Conservation (phyloP, 2,113 vertebrate species). For the Oncorhynchus clarkii region DNA sequence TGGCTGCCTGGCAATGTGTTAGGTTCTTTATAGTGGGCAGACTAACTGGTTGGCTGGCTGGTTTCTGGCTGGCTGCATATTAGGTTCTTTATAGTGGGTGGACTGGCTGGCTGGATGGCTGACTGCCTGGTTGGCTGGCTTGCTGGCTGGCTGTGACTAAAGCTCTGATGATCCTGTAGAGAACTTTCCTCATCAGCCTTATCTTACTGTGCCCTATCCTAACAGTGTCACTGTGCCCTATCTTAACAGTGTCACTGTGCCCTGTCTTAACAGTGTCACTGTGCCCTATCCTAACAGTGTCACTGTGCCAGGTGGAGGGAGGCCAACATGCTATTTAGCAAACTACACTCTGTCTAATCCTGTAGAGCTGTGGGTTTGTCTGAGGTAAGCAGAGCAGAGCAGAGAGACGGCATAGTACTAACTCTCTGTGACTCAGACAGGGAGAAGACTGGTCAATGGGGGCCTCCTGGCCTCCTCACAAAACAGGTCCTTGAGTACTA, state of each 20-base stretch:
- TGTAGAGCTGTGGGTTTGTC: conserved; percentile 34
- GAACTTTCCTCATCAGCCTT: conserved; percentile 34
- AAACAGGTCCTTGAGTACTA: not conserved
- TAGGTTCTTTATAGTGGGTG: too few species aligned
- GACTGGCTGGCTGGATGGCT: not conserved
- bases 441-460: too few species aligned
- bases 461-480: not conserved
- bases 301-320: conserved; percentile 33
- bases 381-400: conserved; percentile 31
- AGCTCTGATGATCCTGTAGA: conserved; percentile 10
- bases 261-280: conserved; percentile 16
- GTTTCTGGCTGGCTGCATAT: too few species aligned
- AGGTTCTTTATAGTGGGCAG: too few species aligned
- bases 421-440: conserved; percentile 9
- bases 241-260: conserved; percentile 20
- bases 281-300: conserved; percentile 14
- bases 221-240: conserved; percentile 10
- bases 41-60: too few species aligned
- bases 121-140: too few species aligned
- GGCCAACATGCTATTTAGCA: conserved; percentile 45
- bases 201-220: conserved; percentile 33
- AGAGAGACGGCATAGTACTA: conserved; percentile 12
- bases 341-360: conserved; percentile 51
- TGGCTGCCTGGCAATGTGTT: too few species aligned
- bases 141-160: not conserved